phyloP scores from a whole-genome alignment of 2,797 vertebrate genomes.

The Xiphorhynchus erythropygius region DNA sequence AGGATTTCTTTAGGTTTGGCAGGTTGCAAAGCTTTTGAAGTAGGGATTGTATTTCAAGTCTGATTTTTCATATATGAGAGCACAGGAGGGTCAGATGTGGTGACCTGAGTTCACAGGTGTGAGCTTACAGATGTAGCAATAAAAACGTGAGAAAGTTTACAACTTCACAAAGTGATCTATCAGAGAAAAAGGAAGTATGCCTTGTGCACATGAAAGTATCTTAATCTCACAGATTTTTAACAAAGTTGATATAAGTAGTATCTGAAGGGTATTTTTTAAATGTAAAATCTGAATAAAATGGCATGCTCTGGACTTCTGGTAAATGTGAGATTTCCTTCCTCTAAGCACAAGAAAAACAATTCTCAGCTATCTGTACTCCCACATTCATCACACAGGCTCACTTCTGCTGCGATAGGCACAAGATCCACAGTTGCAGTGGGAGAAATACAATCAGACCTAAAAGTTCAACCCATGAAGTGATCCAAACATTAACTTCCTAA shows the following conservation, averaged over 20 bases:
- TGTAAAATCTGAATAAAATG: background rate
- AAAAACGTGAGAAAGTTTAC: background rate
- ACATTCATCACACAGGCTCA: background rate
- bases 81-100: background rate
- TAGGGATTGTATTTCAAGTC: background rate
- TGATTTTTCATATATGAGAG: background rate
- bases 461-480: background rate
- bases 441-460: background rate
- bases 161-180: background rate
- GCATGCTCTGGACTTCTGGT: background rate
- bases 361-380: background rate
- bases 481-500: background rate
- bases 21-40: background rate
- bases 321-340: background rate
- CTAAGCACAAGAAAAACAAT: background rate
- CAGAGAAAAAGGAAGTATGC: background rate
- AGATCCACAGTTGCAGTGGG: background rate
- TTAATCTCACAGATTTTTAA: background rate
- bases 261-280: background rate
- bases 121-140: background rate
- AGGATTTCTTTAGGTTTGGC: background rate
- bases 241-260: background rate
- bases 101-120: background rate
- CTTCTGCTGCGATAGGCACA: background rate
- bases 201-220: background rate